Percentiles rank a stretch among this genome's conserved stretches.
Conservation (phyloP, 2,888 invertebrate genomes). For the Phytoseiulus persimilis region DNA sequence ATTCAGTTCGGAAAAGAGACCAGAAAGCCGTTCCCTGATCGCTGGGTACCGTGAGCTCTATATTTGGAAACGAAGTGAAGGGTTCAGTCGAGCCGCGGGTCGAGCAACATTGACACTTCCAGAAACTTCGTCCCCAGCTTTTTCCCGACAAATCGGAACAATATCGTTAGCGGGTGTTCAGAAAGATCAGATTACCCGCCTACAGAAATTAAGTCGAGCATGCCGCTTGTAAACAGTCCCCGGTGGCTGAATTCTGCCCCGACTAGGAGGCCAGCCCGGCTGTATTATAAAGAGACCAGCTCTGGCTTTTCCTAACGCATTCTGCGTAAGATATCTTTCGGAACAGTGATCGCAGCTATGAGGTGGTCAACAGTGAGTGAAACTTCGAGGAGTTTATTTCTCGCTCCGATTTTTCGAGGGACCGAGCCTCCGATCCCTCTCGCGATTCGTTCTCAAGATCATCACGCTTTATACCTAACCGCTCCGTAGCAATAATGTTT, state of each 20-base stretch:
- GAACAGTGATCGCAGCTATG: not conserved
- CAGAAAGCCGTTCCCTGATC: not conserved
- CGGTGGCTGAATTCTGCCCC: not conserved
- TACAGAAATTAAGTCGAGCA: not conserved
- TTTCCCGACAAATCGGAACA: not conserved
- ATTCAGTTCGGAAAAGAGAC: not conserved
- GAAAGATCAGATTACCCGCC: not conserved
- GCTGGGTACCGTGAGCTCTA: not conserved
- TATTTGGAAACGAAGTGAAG: not conserved
- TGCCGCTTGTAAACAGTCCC: not conserved
- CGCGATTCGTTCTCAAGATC: too few relatives aligned
- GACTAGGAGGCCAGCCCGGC: not conserved
- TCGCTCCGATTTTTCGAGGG: too few relatives aligned
- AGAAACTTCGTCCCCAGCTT: not conserved
- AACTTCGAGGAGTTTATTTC: too few relatives aligned
- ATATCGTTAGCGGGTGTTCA: not conserved
- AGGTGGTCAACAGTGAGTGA: not conserved
- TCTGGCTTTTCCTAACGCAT: not conserved
- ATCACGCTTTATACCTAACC: too few relatives aligned
- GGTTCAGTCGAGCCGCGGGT: not conserved
- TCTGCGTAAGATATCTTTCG: not conserved
- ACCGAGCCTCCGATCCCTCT: too few relatives aligned
- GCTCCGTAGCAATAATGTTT: not conserved
- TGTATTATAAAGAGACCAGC: not conserved
- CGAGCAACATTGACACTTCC: not conserved